Conservation (phyloP, 2,797 vertebrate species). For the Mastacembelus armatus region DNA sequence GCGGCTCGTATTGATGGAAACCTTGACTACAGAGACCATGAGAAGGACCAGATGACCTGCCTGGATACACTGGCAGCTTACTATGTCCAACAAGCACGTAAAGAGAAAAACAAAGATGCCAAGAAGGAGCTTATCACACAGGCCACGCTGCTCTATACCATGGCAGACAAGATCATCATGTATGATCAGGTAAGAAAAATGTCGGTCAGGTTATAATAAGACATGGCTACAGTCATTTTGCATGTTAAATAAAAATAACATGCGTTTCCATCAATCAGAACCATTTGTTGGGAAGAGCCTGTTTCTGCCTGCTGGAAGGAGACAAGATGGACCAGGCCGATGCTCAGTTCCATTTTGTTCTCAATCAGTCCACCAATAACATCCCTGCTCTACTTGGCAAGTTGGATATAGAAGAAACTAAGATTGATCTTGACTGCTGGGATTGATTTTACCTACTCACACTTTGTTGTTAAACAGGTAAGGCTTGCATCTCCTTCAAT, state of each 20-base stretch:
- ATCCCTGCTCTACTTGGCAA: conserved; percentile 96
- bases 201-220: background rate
- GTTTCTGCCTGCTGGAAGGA: conserved; percentile 98
- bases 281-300: conserved; percentile 98
- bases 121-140: conserved; percentile 99
- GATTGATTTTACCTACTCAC: conserved; percentile 17
- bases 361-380: conserved; percentile 99
- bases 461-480: conserved; percentile 83
- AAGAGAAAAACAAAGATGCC: conserved; percentile 99
- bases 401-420: conserved; percentile 25
- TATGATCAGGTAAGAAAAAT: conserved; percentile 93
- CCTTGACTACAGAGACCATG: conserved; percentile 98
- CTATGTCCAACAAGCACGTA: conserved; percentile 98
- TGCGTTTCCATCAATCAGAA: conserved; percentile 84
- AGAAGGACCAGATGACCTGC: conserved; percentile 99
- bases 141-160: conserved; percentile 96
- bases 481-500: conserved; percentile 99
- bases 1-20: conserved; percentile 98
- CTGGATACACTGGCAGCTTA: conserved; percentile 97
- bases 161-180: conserved; percentile 99
- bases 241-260: conserved; percentile 7
- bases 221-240: background rate
- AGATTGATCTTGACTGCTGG: background rate
- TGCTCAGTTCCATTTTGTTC: conserved; percentile 98
- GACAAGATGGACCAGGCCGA: conserved; percentile 99